Evolutionary conservation across 1,140 invertebrate genomes (phyloP).

Genomic region (Lasioglossum albipes): DNA sequence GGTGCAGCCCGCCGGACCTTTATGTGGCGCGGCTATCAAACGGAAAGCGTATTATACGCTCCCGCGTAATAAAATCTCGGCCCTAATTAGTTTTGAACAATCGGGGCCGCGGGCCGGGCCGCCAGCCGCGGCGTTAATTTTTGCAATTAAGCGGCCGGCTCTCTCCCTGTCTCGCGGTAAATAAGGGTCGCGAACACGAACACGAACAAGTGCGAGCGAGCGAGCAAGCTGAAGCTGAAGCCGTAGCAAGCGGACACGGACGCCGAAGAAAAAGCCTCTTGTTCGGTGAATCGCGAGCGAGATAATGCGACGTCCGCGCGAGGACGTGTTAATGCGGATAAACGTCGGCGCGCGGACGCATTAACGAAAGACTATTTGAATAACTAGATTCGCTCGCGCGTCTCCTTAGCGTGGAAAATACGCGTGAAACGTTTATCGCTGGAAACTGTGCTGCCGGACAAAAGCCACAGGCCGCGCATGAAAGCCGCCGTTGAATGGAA

Average conservation of each 20-base stretch:
- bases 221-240: too few relatives aligned
- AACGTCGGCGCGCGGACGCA: slow-evolving; percentile 39
- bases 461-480: slow-evolving; percentile 9
- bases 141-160: slow-evolving; percentile 68
- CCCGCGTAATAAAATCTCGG: slow-evolving; percentile 58
- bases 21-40: slow-evolving; percentile 56
- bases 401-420: slow-evolving; percentile 35
- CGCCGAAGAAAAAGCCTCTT: slow-evolving; percentile 53
- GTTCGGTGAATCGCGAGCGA: slow-evolving; percentile 47
- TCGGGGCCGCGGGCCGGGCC: slow-evolving; percentile 27
- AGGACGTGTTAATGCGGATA: slow-evolving; percentile 57
- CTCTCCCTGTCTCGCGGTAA: slow-evolving; percentile 26
- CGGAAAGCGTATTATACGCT: slow-evolving; percentile 59
- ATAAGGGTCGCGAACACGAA: slow-evolving; percentile 25
- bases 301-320: slow-evolving; percentile 39
- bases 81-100: slow-evolving; percentile 74
- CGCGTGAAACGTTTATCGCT: slow-evolving; percentile 25
- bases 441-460: slow-evolving; percentile 14
- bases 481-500: slow-evolving; percentile 20
- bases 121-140: slow-evolving; percentile 65
- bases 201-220: too few relatives aligned
- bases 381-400: slow-evolving; percentile 53
- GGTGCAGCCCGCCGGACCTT: slow-evolving; percentile 39
- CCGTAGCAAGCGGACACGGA: neutral
- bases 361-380: slow-evolving; percentile 50